Evolutionary conservation across 2,797 vertebrate species (phyloP).

Genomic region (Clamator glandarius): DNA sequence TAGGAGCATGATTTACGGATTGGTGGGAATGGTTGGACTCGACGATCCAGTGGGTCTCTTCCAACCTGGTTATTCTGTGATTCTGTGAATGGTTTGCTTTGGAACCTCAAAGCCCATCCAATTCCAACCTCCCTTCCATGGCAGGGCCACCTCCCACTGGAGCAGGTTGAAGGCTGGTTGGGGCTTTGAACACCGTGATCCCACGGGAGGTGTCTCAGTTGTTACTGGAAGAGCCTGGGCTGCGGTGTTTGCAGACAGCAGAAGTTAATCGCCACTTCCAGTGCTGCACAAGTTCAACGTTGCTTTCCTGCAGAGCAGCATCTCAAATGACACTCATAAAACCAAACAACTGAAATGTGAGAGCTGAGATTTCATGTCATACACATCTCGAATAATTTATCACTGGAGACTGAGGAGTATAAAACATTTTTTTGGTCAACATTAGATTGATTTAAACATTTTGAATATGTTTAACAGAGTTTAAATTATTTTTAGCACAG

Average conservation of each 20-base stretch:
- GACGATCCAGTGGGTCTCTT: too few species aligned
- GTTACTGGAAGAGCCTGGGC: too few species aligned
- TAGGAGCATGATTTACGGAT: too few species aligned
- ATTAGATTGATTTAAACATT: conserved; percentile 28
- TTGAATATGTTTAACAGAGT: not conserved
- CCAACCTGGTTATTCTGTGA: too few species aligned
- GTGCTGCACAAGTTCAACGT: not conserved
- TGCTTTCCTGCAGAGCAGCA: not conserved
- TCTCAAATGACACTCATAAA: not conserved
- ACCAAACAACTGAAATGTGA: not conserved
- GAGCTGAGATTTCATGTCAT: not conserved
- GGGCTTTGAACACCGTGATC: too few species aligned
- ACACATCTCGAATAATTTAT: not conserved
- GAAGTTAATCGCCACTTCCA: not conserved
- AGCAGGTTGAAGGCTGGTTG: too few species aligned
- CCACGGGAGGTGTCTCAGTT: too few species aligned
- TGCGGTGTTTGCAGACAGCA: not conserved
- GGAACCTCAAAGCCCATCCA: too few species aligned
- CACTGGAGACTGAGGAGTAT: not conserved
- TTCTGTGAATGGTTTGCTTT: too few species aligned
- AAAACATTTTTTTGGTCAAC: not conserved
- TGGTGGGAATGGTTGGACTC: too few species aligned
- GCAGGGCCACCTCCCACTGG: too few species aligned
- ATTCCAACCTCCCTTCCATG: too few species aligned
- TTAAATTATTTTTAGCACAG: conserved; percentile 19